phyloP scores from a whole-genome alignment of 92 coral and sea anemone genomes.

The Anthopleura xanthogrammica region DNA sequence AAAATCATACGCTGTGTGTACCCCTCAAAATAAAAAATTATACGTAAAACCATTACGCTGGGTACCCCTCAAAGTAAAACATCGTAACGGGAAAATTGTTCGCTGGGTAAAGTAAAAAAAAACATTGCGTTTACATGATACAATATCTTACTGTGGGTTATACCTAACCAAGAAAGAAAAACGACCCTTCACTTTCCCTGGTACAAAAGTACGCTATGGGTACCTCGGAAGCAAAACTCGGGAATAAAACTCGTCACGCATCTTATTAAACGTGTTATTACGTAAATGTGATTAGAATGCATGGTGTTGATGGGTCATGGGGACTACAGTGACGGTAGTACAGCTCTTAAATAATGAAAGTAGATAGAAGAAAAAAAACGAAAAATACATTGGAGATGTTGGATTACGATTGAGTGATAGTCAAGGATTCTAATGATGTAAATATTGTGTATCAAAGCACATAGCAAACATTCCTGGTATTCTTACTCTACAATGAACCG shows the following conservation, averaged over 20 bases:
- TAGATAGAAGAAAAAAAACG: neutral
- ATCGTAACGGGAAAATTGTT: too few relatives aligned
- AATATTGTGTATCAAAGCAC: neutral
- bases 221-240: too few relatives aligned
- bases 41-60: neutral
- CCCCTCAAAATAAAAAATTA: neutral
- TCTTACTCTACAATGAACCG: neutral
- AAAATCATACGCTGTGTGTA: neutral
- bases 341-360: neutral
- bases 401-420: neutral
- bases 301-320: neutral
- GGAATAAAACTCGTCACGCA: too few relatives aligned
- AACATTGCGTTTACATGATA: too few relatives aligned
- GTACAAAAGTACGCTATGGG: too few relatives aligned
- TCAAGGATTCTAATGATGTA: neutral
- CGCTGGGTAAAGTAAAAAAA: too few relatives aligned
- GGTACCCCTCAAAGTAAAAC: neutral
- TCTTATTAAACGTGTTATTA: neutral
- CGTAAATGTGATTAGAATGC: neutral
- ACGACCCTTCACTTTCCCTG: too few relatives aligned
- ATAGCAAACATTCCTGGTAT: conserved; percentile 2
- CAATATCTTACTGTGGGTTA: too few relatives aligned
- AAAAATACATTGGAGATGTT: neutral
- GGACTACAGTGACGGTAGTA: neutral
- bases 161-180: too few relatives aligned